Percentiles rank a stretch among this genome's conserved stretches.
These are phyloP conservation scores for Orcinus orca DNA, from an alignment of 2,113 vertebrate species.

Conservation along the genomic window DNA sequence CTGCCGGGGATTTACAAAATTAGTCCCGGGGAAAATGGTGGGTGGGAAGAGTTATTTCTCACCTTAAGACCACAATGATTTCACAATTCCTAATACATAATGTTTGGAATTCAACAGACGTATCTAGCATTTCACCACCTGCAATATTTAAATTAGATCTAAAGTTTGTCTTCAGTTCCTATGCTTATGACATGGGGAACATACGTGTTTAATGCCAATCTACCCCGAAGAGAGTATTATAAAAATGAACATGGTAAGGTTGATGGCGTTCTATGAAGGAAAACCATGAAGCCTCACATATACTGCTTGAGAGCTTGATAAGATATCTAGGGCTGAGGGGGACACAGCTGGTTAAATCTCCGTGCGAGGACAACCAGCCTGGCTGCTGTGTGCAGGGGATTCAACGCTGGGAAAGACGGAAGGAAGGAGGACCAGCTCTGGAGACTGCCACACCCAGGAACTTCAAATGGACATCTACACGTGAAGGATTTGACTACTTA, in stretches of 20 bases:
- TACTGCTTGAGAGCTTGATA: too few species aligned
- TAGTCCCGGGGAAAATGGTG: background rate
- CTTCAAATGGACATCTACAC: background rate
- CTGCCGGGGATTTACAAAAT: background rate
- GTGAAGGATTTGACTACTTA: background rate
- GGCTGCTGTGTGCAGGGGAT: background rate
- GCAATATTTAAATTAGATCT: background rate
- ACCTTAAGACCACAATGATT: background rate
- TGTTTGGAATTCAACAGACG: background rate
- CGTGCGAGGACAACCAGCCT: background rate
- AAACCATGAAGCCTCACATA: background rate
- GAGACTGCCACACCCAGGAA: background rate
- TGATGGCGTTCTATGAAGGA: background rate
- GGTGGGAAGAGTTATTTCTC: background rate
- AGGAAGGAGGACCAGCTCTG: background rate
- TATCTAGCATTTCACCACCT: background rate
- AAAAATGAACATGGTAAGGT: background rate
- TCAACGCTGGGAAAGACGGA: background rate
- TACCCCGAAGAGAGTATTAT: background rate
- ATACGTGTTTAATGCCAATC: background rate
- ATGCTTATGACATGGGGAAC: background rate
- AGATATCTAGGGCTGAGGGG: background rate
- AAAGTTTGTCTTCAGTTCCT: background rate
- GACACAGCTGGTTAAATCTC: background rate
- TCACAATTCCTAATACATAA: background rate